These are phyloP conservation scores for Eudasyphora cyanicolor DNA, from an alignment of 2,888 invertebrate genomes.

Conservation along the genomic window DNA sequence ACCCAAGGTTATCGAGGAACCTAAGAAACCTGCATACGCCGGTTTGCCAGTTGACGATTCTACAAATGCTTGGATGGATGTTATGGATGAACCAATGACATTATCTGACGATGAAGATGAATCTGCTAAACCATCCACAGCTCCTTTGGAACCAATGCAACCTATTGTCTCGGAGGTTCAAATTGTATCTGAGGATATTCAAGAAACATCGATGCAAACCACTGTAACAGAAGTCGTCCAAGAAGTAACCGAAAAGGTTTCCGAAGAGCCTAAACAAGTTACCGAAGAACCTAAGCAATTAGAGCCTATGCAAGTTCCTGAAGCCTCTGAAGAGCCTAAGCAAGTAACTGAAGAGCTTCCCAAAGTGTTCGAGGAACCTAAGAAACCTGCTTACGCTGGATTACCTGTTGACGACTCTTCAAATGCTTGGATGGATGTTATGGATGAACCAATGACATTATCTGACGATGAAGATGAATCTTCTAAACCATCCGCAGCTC, in stretches of 20 bases:
- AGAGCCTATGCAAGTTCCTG: not conserved
- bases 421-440: conserved; percentile 74
- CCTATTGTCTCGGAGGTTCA: too few relatives aligned
- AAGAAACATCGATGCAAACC: too few relatives aligned
- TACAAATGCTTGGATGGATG: conserved; percentile 36
- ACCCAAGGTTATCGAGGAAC: conserved; percentile 3
- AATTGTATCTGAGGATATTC: too few relatives aligned
- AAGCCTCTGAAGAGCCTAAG: not conserved
- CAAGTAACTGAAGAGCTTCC: not conserved
- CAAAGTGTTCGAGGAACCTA: conserved; percentile 41
- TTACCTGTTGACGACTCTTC: conserved; percentile 74
- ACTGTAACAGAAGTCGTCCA: too few relatives aligned
- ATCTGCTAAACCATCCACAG: conserved; percentile 1
- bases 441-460: conserved; percentile 77
- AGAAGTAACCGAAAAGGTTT: too few relatives aligned
- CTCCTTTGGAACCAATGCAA: conserved; percentile 2
- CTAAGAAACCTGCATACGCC: conserved; percentile 69
- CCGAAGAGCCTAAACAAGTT: too few relatives aligned
- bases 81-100: conserved; percentile 76
- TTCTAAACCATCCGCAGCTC: not conserved
- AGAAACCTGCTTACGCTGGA: conserved; percentile 71
- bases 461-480: conserved; percentile 73
- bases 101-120: conserved; percentile 68
- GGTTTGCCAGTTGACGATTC: conserved; percentile 70
- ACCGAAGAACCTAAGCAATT: not conserved